Conservation (phyloP, 2,113 vertebrate genomes). For the Dicrurus megarhynchus region DNA sequence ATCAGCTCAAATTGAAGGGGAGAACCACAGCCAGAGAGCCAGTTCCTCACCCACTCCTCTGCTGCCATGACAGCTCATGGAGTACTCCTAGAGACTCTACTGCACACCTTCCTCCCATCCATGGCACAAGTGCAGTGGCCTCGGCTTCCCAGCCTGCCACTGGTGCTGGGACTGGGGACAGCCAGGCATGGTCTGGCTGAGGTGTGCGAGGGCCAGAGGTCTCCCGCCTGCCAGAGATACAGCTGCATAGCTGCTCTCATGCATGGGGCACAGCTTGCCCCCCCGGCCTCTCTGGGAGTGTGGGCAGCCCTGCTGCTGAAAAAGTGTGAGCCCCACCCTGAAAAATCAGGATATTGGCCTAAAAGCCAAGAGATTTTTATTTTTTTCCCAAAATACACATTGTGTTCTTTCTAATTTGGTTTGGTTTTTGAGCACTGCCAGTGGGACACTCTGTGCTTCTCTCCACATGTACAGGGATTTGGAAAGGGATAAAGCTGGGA, state of each 20-base stretch:
- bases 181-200: not conserved
- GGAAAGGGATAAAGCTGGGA: slow-evolving; percentile 11
- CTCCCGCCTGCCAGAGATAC: slow-evolving; percentile 18
- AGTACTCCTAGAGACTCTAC: not conserved
- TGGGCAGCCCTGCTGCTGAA: not conserved
- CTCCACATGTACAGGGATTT: not conserved
- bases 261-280: not conserved
- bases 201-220: not conserved
- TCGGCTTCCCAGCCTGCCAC: not conserved
- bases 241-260: not conserved
- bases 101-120: not conserved
- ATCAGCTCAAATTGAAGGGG: not conserved
- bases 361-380: not conserved
- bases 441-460: not conserved
- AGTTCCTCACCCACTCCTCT: not conserved
- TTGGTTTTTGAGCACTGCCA: not conserved
- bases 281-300: not conserved
- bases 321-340: not conserved
- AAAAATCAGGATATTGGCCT: not conserved
- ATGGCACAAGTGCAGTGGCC: accelerated
- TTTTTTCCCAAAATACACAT: not conserved
- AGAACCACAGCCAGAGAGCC: not conserved
- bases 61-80: not conserved
- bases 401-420: not conserved
- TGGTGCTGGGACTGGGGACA: not conserved